A percentile compares a stretch with the other conserved stretches of the same genome.
Evolutionary conservation across 2,797 vertebrate genomes (phyloP).

Genomic region (Macropus fuliginosus): DNA sequence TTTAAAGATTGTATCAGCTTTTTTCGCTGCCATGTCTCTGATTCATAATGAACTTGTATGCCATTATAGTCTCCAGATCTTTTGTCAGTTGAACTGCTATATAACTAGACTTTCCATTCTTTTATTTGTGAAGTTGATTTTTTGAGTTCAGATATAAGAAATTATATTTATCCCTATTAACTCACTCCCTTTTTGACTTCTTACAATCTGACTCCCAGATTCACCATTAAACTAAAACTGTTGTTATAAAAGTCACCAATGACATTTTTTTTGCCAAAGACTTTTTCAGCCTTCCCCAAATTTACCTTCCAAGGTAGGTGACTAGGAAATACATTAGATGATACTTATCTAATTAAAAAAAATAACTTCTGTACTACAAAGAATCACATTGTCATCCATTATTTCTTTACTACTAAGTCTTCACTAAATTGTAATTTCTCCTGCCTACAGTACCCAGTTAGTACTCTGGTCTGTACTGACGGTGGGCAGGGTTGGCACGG

Average conservation of each 20-base stretch:
- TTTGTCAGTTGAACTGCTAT: not conserved
- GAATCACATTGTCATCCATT: not conserved
- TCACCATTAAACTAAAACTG: not conserved
- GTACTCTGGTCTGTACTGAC: slow-evolving; percentile 13
- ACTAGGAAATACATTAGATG: not conserved
- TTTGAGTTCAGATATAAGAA: not conserved
- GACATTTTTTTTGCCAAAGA: not conserved
- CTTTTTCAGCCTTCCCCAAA: not conserved
- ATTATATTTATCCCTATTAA: not conserved
- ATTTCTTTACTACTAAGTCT: not conserved
- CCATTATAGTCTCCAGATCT: not conserved
- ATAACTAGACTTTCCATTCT: not conserved
- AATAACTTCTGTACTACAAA: not conserved
- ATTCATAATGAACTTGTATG: not conserved
- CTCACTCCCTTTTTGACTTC: not conserved
- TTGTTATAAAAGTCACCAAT: not conserved
- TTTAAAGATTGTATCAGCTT: not conserved
- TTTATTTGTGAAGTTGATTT: not conserved
- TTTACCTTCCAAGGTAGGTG: slow-evolving; percentile 16
- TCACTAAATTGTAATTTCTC: not conserved
- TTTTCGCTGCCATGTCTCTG: not conserved
- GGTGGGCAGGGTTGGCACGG: not conserved
- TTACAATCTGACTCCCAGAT: not conserved
- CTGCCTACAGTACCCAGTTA: not conserved
- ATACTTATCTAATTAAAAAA: slow-evolving; percentile 29